These are phyloP conservation scores for Brachionus manjavacas DNA, from an alignment of 1,140 invertebrate species.

Conservation along the genomic window DNA sequence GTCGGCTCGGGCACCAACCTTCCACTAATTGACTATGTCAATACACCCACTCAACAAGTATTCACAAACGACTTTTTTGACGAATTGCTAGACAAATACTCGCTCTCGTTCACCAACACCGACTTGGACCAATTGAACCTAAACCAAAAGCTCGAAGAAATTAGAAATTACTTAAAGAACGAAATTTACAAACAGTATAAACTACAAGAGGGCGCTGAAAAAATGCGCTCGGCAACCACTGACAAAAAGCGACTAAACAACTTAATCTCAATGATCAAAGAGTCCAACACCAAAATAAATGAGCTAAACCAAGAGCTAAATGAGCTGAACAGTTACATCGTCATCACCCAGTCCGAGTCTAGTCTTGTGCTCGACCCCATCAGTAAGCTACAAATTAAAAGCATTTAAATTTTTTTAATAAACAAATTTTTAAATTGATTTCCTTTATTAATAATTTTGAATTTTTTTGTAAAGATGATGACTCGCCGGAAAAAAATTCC, in stretches of 20 bases:
- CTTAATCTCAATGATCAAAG: slow-evolving; percentile 22
- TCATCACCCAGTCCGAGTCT: slow-evolving; percentile 29
- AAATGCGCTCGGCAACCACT: slow-evolving; percentile 17
- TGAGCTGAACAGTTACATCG: slow-evolving; percentile 24
- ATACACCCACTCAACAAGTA: slow-evolving; percentile 9
- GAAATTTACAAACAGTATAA: slow-evolving; percentile 42
- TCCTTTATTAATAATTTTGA: not conserved
- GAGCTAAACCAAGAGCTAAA: slow-evolving; percentile 27
- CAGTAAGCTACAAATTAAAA: not conserved
- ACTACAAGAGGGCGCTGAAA: slow-evolving; percentile 42
- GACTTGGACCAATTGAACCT: slow-evolving; percentile 17
- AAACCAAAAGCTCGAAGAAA: slow-evolving; percentile 35
- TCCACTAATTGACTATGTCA: slow-evolving; percentile 6
- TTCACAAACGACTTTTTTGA: slow-evolving; percentile 27
- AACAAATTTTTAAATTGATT: not conserved
- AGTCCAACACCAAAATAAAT: slow-evolving; percentile 29
- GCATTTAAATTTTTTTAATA: too few relatives aligned
- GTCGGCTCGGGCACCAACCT: slow-evolving; percentile 15
- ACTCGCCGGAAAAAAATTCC: slow-evolving; percentile 20
- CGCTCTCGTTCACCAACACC: not conserved
- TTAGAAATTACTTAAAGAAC: slow-evolving; percentile 31
- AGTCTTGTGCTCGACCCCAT: slow-evolving; percentile 16
- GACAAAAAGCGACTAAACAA: slow-evolving; percentile 38
- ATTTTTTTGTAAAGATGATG: slow-evolving; percentile 16
- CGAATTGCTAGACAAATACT: not conserved